These are phyloP conservation scores for Phyllopteryx taeniolatus DNA, from an alignment of 2,113 vertebrate species.

Conservation along the genomic window DNA sequence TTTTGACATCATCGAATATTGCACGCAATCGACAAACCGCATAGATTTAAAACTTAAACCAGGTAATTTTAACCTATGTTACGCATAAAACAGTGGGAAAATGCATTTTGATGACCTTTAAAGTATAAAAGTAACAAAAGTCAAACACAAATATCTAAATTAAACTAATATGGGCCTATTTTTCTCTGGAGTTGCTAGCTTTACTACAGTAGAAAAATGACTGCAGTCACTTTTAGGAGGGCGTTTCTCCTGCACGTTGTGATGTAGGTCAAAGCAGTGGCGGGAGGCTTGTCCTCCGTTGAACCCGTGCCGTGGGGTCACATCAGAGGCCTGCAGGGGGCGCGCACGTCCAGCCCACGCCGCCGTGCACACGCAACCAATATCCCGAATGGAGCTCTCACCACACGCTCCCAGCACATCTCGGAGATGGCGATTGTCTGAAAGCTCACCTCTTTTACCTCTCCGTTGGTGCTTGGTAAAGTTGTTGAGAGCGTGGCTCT, in stretches of 20 bases:
- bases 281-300: constrained; percentile 70
- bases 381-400: constrained; percentile 33
- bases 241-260: constrained; percentile 18
- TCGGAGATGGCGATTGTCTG: constrained; percentile 52
- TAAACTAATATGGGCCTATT: not conserved
- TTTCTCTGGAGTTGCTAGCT: not conserved
- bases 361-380: constrained; percentile 23
- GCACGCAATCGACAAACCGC: too few relatives aligned
- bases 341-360: constrained; percentile 54
- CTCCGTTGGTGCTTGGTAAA: constrained; percentile 12
- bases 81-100: too few relatives aligned
- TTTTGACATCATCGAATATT: too few relatives aligned
- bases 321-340: constrained; percentile 68
- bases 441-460: constrained; percentile 35
- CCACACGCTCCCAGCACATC: not conserved
- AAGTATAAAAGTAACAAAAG: not conserved
- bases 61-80: not conserved
- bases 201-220: not conserved
- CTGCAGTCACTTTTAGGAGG: not conserved
- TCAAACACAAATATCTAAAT: not conserved
- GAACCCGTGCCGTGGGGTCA: constrained; percentile 62
- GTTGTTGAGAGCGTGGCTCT: constrained; percentile 26
- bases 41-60: not conserved
- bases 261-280: constrained; percentile 73
- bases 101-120: too few relatives aligned